Evolutionary conservation across 1,140 invertebrate genomes (phyloP).

Genomic region (Dreissena rostriformis): DNA sequence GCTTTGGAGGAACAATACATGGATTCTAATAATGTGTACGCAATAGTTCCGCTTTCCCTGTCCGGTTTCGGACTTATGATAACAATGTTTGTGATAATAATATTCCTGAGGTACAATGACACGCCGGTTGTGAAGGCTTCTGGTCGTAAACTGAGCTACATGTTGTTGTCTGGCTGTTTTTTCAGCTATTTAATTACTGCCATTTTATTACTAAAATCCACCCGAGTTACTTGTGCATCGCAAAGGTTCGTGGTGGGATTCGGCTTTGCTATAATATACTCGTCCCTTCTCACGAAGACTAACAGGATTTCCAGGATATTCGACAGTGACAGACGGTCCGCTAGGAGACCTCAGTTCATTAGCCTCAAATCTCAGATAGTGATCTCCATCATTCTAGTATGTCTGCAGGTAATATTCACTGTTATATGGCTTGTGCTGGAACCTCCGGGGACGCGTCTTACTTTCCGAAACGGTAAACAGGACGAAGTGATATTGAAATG

Average conservation of each 20-base stretch:
- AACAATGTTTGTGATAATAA: constrained; percentile 74
- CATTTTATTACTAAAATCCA: constrained; percentile 82
- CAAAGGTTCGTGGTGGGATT: constrained; percentile 87
- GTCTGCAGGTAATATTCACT: constrained; percentile 78
- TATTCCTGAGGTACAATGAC: constrained; percentile 78
- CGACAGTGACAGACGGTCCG: constrained; percentile 89
- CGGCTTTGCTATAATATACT: constrained; percentile 88
- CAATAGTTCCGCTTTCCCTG: constrained; percentile 84
- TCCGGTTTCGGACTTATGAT: constrained; percentile 82
- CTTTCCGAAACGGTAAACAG: constrained; percentile 81
- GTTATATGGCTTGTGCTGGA: constrained; percentile 86
- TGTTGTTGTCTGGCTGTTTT: constrained; percentile 80
- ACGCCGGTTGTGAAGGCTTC: constrained; percentile 81
- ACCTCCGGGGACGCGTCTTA: constrained; percentile 85
- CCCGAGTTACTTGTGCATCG: constrained; percentile 84
- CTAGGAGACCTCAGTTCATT: constrained; percentile 94
- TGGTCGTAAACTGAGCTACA: constrained; percentile 79
- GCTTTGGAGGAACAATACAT: constrained; percentile 83
- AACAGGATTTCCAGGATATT: constrained; percentile 90
- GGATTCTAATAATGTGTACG: constrained; percentile 83
- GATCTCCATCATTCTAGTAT: constrained; percentile 91
- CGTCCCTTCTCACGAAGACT: constrained; percentile 89
- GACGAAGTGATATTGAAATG: constrained; percentile 85
- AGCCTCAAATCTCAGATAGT: constrained; percentile 95
- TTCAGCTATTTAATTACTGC: constrained; percentile 80